Percentiles rank a stretch among this genome's conserved stretches.
phyloP scores from a whole-genome alignment of 2,113 vertebrate species.

The Heloderma charlesbogerti region DNA sequence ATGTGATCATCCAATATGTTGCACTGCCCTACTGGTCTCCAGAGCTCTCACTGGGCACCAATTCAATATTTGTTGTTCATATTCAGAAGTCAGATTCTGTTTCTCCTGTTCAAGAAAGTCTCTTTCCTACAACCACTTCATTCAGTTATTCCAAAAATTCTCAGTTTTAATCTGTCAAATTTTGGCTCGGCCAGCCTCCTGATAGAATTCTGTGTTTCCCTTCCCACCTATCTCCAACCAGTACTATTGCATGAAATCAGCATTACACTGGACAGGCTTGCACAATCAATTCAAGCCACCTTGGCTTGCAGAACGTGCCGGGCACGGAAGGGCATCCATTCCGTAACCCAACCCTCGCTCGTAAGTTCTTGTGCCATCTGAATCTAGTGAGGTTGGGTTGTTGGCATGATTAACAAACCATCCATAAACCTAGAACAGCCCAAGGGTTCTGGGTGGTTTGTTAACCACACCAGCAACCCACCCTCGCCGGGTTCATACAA shows the following conservation, averaged over 20 bases:
- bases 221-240: background rate
- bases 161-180: background rate
- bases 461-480: too few relatives aligned
- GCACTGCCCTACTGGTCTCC: slow-evolving; percentile 43
- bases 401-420: too few relatives aligned
- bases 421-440: too few relatives aligned
- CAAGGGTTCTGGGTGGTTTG: too few relatives aligned
- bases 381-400: too few relatives aligned
- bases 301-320: too few relatives aligned
- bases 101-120: background rate
- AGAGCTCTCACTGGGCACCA: background rate
- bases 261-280: background rate
- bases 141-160: background rate
- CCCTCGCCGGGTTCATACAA: too few relatives aligned
- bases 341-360: too few relatives aligned
- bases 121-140: background rate
- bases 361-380: too few relatives aligned
- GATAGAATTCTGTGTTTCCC: slow-evolving; percentile 18
- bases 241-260: slow-evolving; percentile 13
- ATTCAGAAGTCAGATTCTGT: background rate
- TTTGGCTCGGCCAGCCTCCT: background rate
- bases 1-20: slow-evolving; percentile 39
- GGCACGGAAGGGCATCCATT: too few relatives aligned
- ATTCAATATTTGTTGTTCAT: background rate
- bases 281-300: too few relatives aligned